Evolutionary conservation across 2,113 vertebrate species (phyloP), one percentile per base, ranked within the genome.

Genomic region (Spermophilus dauricus): DNA sequence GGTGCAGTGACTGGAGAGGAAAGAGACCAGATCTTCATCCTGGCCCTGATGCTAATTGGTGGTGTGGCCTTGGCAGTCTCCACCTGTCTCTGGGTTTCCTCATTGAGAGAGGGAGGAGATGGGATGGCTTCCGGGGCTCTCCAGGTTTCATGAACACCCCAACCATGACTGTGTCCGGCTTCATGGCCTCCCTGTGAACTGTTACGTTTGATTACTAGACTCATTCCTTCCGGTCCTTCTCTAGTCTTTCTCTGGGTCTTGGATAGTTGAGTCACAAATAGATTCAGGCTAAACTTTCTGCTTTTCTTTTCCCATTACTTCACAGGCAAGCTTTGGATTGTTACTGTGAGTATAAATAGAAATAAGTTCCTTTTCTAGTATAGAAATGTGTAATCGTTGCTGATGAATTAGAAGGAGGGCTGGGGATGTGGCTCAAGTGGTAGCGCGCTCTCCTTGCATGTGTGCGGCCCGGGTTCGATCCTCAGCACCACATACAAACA

Each of bases 291-390:
- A 37, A 56, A 28, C 14, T 76, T n/a, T 67, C 42, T 85, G 16
- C 63, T 67, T 70, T 86, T 84, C 91, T 91, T 91, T 80, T 94
- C 56, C 93, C 28, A 67, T 81, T 69, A 88, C 32, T 92, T 89
- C 65, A 61, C 2, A 73, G 87, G 20, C 51, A 83, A 84, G 39
- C 73, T 86, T 45, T 87, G 37, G 63, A 84, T 84, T 84, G 32
- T 90, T 69, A 86, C 30, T 86, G 91, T 84, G 51, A 81, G 17
- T 81, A 80, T 81, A 70, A 80, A 81, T 42, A 92, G 69, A 94
- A 91, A 72, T 53, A 75, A 93, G 14, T 78, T 89, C 32, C 48
- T 92, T 96, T 85, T 75, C 24, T 77, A 73, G 80, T 51, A 63
- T 0, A 91, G 72, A 87, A 51, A 80, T 69, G 48, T 20, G 2